Evolutionary conservation across 2,797 vertebrate species (phyloP), one percentile per base, ranked within the genome.

Genomic region (Thripadectes ignobilis): DNA sequence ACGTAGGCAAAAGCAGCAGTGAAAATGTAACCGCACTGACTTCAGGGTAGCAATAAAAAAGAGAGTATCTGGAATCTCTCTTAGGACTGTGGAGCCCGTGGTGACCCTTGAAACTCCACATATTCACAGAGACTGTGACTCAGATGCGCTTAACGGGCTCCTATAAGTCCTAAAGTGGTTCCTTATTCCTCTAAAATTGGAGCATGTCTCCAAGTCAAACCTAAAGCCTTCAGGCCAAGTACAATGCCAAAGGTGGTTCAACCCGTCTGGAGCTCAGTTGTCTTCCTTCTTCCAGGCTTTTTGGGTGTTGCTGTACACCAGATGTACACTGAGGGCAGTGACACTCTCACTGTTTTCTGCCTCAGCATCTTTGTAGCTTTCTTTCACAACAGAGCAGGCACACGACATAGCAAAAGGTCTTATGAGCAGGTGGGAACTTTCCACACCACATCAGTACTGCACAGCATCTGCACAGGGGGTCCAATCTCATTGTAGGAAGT

Each of bases 391-490:
- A 68, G 13, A 79, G 39, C 48, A 83, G 30, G 36, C 8, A 38
- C 3, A 7, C 3, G 29, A 7, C 36, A 62, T 4, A 72, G 18
- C 5, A 32, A 51, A 72, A 87, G 54, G 8, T 66, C 39, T 84
- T 32, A 58, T 63, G 54, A 55, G 67, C 36, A 62, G 36, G 9
- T 22, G 58, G 18, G 10, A 59, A 24, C 16, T 69, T 91, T 38
- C 43, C 54, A 49, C 0, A 0, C 23, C 34, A 11, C 0, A 0
- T 48, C 74, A 58, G 10, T 46, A 36, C 7, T 1, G 1, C 19
- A 16, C 7, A 61, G 22, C 22, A 14, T 0, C 2, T 13, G 12
- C 16, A 52, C 4, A 9, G 7, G 7, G 20, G 4, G 1, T 15
- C 30, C 68, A 29, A 12, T 61, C n/a, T 84, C 30, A 3, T 22